phyloP scores from a whole-genome alignment of 2,797 vertebrate genomes.

The Decapterus maruadsi region DNA sequence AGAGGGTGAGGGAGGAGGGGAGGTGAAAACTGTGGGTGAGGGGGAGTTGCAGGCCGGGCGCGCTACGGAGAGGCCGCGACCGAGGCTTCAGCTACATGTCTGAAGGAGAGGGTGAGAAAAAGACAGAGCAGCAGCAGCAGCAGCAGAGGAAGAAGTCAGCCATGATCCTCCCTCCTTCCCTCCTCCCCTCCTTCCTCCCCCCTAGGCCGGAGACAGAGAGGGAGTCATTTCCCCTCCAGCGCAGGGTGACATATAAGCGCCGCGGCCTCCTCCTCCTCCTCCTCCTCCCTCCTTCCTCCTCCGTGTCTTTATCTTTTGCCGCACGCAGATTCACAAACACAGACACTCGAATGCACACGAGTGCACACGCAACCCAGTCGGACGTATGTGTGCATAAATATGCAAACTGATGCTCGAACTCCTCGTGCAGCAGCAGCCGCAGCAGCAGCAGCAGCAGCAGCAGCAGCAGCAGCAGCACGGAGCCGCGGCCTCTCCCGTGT shows the following conservation, averaged over 20 bases:
- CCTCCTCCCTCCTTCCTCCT: slow-evolving; percentile 28
- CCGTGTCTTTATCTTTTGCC: slow-evolving; percentile 59
- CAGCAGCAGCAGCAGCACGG: neutral
- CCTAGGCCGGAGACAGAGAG: slow-evolving; percentile 59
- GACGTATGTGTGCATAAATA: slow-evolving; percentile 63
- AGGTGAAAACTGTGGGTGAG: neutral
- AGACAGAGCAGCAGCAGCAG: slow-evolving; percentile 44
- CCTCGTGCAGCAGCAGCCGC: slow-evolving; percentile 21
- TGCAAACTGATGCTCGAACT: slow-evolving; percentile 43
- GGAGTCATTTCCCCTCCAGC: slow-evolving; percentile 79
- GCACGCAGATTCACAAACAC: slow-evolving; percentile 60
- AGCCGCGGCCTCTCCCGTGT: slow-evolving; percentile 6
- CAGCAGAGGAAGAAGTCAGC: slow-evolving; percentile 58
- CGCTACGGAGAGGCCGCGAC: slow-evolving; percentile 5
- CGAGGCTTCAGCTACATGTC: slow-evolving; percentile 65
- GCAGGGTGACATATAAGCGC: slow-evolving; percentile 80
- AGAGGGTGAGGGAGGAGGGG: slow-evolving; percentile 46
- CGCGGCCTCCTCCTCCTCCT: slow-evolving; percentile 43
- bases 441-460: neutral
- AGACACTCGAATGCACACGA: slow-evolving; percentile 46
- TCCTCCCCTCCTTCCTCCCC: too few species aligned
- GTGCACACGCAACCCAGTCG: slow-evolving; percentile 47
- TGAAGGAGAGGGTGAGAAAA: slow-evolving; percentile 62
- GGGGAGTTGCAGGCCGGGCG: slow-evolving; percentile 30
- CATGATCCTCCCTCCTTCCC: slow-evolving; percentile 58